phyloP scores from a whole-genome alignment of 2,113 vertebrate species.

The human (Homo sapiens) region GRCh38 chr1:13474001-13474500 shows the following conservation, averaged over 20 bases:
- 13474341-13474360: not conserved
- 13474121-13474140: accelerated
- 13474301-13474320: not conserved
- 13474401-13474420: not conserved
- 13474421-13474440: not conserved
- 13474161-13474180: too few relatives aligned
- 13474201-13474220: not conserved
- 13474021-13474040: not conserved
- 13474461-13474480: not conserved
- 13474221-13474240: not conserved
- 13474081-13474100: not conserved
- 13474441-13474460: not conserved
- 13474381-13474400: not conserved
- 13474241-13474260: not conserved
- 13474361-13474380: not conserved
- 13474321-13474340: not conserved
- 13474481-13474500: not conserved
- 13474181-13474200: not conserved
- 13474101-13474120: not conserved
- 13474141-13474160: not conserved
- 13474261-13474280: not conserved
- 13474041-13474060: not conserved
- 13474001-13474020: not conserved
- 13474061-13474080: not conserved
- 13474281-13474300: not conserved